A percentile compares a stretch with the other conserved stretches of the same genome.
These are phyloP conservation scores for Tenodera sinensis DNA, from an alignment of 2,888 invertebrate species.

Conservation along the genomic window DNA sequence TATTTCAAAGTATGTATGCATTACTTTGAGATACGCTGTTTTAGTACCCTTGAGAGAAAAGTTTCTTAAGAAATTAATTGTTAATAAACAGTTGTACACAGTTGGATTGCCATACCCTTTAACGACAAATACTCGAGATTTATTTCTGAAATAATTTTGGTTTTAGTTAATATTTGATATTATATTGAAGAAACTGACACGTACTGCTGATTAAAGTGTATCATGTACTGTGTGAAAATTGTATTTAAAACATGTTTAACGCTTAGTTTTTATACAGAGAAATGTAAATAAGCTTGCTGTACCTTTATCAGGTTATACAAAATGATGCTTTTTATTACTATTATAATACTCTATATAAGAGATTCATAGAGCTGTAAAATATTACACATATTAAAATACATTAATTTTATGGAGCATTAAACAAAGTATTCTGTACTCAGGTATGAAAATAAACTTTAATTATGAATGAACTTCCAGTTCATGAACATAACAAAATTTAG, in stretches of 20 bases:
- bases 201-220: conserved; percentile 7
- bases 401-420: conserved; percentile 16
- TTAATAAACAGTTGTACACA: too few species aligned
- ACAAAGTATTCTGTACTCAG: conserved; percentile 21
- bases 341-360: conserved; percentile 7
- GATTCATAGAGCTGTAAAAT: conserved; percentile 2
- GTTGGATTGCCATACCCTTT: too few species aligned
- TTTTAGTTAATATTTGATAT: too few species aligned
- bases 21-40: too few species aligned
- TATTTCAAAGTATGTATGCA: too few species aligned
- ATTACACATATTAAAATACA: conserved; percentile 13
- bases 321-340: conserved; percentile 9
- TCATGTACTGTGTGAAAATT: background rate
- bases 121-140: too few species aligned
- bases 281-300: conserved; percentile 22
- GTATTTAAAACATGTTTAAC: conserved; percentile 5
- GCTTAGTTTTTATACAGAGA: conserved; percentile 20
- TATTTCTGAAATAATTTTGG: too few species aligned
- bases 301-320: conserved; percentile 4
- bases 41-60: too few species aligned
- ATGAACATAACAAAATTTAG: background rate
- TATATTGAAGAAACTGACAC: background rate
- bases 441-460: conserved; percentile 8
- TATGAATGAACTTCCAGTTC: background rate
- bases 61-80: too few species aligned